Percentiles rank a stretch among this genome's conserved stretches.
Conservation (phyloP, 2,888 invertebrate species). For the Polyommatus iphigenia region DNA sequence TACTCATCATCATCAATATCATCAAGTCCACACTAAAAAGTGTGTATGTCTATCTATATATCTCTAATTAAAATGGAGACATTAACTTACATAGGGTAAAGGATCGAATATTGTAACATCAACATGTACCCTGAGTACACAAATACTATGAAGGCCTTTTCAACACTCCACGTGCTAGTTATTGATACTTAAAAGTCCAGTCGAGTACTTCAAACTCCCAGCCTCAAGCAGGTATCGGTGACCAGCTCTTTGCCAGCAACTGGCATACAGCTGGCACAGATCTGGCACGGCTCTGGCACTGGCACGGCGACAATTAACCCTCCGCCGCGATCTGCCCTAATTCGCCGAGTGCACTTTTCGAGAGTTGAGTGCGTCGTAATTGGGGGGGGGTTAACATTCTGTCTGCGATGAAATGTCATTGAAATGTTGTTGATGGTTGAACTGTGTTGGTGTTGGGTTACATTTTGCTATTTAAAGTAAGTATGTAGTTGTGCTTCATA, state of each 20-base stretch:
- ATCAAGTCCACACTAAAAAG: too few relatives aligned
- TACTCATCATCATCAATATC: too few relatives aligned
- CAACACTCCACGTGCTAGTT: too few relatives aligned
- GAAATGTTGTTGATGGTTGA: not conserved
- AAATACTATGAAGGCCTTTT: too few relatives aligned
- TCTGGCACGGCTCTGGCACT: not conserved
- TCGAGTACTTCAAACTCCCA: not conserved
- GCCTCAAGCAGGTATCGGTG: not conserved
- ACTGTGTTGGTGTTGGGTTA: not conserved
- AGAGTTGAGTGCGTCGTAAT: not conserved
- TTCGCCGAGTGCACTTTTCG: not conserved
- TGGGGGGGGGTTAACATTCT: slow-evolving; percentile 7
- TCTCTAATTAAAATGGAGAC: too few relatives aligned
- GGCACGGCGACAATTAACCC: not conserved
- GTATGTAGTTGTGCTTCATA: too few relatives aligned
- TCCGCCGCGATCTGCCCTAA: slow-evolving; percentile 11
- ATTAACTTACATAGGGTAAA: too few relatives aligned
- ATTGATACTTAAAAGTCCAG: too few relatives aligned
- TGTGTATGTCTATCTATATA: too few relatives aligned
- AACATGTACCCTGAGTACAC: too few relatives aligned
- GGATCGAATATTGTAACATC: too few relatives aligned
- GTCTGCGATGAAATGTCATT: not conserved
- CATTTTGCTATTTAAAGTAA: too few relatives aligned
- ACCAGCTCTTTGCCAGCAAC: not conserved
- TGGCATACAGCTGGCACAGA: not conserved